Base-by-base conservation (phyloP, 2,113 vertebrate species). In the Ellobius talpinus region DNA sequence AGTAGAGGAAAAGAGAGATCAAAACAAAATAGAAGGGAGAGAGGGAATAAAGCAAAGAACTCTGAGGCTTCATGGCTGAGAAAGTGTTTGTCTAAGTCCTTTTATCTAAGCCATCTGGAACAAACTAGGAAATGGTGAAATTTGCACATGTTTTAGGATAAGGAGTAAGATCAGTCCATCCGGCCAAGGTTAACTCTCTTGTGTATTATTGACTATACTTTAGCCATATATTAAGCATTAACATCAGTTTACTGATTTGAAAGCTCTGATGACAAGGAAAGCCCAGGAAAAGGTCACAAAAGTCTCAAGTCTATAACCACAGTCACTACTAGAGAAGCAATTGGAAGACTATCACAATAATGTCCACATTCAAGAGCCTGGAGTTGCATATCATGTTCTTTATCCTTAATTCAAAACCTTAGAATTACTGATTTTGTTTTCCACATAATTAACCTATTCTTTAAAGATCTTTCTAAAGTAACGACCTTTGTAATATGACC, bases 401-500 rank as follows among this genome's bases (percentile, higher is more conserved):
- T 68, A 50, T 0, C 11, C 29, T 84, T 74, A 39, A 79, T 45
- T 87, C 24, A 85, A 88, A 95, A 88, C 50, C 39, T 89, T 90
- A 94, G 10, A 58, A 26, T 76, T 95, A 10, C 33, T 45, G 66
- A 8, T 94, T 65, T 90, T 63, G 1, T 55, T 79, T 93, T 7
- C 74, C 87, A 77, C 82, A 0, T 79, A 61, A 70, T n/a, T 78
- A 87, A 39, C 23, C 0, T 65, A 11, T 17, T 79, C 29, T 91
- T 94, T 79, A 45, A 93, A 93, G 65, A 87, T 61, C 12, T 96
- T 93, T 24, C 1, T 50, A 33, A 96, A 89, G 92, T 94, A 89
- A 31, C 4, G 68, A 90, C 88, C 70, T 91, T 96, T 96, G 63
- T 94, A 86, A 93, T 94, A 58, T 94, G 68, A 96, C 70, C 73